Evolutionary conservation across 2,113 vertebrate genomes (phyloP).

Genomic region (Varanus salvator): DNA sequence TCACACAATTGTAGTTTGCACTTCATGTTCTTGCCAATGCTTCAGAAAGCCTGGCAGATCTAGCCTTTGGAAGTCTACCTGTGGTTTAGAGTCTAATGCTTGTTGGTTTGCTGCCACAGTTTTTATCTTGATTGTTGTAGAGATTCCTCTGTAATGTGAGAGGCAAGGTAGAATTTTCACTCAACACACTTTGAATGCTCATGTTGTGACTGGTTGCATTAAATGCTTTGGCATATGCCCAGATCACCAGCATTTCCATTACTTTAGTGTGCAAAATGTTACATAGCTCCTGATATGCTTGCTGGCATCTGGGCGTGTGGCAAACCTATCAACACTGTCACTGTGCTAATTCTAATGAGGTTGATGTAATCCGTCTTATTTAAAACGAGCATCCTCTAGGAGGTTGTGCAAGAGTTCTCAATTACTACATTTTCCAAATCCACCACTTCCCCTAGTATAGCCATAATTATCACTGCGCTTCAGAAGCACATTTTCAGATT

Average conservation of each 20-base stretch:
- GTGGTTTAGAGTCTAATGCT: neutral
- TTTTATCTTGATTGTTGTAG: neutral
- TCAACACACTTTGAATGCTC: neutral
- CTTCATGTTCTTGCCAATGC: neutral
- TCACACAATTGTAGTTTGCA: neutral
- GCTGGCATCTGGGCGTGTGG: neutral
- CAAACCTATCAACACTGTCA: conserved; percentile 21
- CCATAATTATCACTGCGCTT: neutral
- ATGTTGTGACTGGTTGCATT: neutral
- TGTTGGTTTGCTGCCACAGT: neutral
- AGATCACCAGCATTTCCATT: neutral
- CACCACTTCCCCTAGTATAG: neutral
- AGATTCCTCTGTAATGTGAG: neutral
- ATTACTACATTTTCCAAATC: neutral
- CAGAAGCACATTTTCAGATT: neutral
- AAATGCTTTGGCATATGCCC: conserved; percentile 5
- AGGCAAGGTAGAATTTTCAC: neutral
- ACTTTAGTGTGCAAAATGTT: conserved; percentile 7
- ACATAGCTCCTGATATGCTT: neutral
- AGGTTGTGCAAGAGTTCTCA: neutral
- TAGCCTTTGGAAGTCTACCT: neutral
- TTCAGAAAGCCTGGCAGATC: neutral
- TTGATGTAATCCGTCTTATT: neutral
- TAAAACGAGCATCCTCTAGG: neutral
- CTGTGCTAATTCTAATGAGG: neutral